Percentiles rank a stretch among this genome's conserved stretches.
Conservation (phyloP, 2,888 invertebrate genomes). For the Melieria omissa region DNA sequence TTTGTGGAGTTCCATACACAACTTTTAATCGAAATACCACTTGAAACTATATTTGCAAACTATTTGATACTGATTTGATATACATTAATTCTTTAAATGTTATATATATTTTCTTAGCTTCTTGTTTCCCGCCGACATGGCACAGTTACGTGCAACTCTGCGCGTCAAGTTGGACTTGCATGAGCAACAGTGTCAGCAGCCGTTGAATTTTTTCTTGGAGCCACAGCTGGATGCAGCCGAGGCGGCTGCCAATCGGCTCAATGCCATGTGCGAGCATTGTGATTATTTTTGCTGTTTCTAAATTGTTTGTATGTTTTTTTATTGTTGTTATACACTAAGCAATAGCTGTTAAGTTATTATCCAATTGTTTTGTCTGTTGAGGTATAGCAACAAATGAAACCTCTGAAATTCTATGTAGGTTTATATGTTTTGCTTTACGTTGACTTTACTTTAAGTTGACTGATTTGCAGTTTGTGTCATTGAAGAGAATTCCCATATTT, state of each 20-base stretch:
- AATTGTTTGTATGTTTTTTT: neutral
- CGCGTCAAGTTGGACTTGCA: slow-evolving; percentile 50
- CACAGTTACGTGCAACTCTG: slow-evolving; percentile 44
- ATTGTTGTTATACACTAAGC: too few species aligned
- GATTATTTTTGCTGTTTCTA: slow-evolving; percentile 59
- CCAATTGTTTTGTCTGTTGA: too few species aligned
- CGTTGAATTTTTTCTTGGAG: slow-evolving; percentile 58
- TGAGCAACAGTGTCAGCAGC: slow-evolving; percentile 50
- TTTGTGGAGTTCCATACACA: too few species aligned
- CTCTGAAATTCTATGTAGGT: too few species aligned
- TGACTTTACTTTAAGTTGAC: too few species aligned
- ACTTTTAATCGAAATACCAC: too few species aligned
- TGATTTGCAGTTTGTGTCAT: too few species aligned
- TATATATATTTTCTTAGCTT: slow-evolving; percentile 45
- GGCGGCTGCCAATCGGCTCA: slow-evolving; percentile 43
- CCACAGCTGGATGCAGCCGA: slow-evolving; percentile 28
- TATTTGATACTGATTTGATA: neutral
- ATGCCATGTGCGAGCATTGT: slow-evolving; percentile 57
- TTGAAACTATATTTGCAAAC: neutral
- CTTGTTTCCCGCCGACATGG: slow-evolving; percentile 45
- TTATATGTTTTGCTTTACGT: too few species aligned
- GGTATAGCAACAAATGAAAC: too few species aligned
- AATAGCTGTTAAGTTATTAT: neutral
- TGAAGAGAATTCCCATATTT: too few species aligned
- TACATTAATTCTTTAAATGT: neutral